Evolutionary conservation across 2,113 vertebrate species (phyloP).

Genomic region (Notothenia rossii): DNA sequence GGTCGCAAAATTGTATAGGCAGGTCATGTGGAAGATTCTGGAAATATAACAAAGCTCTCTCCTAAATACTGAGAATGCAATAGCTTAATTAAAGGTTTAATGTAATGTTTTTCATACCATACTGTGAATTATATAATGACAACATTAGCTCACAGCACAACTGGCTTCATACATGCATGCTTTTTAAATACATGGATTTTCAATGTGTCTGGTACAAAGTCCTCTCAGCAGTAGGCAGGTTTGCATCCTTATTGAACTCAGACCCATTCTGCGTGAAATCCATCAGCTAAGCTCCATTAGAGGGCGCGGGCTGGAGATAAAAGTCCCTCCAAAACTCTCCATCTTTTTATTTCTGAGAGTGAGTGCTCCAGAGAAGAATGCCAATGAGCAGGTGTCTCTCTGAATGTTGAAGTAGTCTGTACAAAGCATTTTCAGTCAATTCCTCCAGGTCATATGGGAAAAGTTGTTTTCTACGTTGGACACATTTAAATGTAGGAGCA

Average conservation of each 20-base stretch:
- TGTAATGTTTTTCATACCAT: neutral
- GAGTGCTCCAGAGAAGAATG: constrained; percentile 37
- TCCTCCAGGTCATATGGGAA: neutral
- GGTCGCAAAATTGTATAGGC: neutral
- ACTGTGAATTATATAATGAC: neutral
- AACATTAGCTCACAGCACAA: neutral
- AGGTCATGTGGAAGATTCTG: neutral
- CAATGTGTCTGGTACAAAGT: constrained; percentile 12
- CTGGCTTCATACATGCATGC: neutral
- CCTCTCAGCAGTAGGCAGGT: constrained; percentile 22
- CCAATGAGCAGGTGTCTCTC: constrained; percentile 25
- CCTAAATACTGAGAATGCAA: neutral
- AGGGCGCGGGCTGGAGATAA: constrained; percentile 13
- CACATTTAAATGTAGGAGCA: neutral
- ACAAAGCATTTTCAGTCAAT: constrained; percentile 15
- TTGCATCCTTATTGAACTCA: constrained; percentile 23
- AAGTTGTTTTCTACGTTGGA: neutral
- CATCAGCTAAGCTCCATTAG: constrained; percentile 45
- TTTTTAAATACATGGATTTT: constrained; percentile 31
- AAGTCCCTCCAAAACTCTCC: constrained; percentile 19
- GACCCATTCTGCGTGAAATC: constrained; percentile 41
- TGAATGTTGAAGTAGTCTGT: constrained; percentile 1
- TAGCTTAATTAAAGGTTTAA: neutral
- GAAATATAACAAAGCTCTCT: neutral
- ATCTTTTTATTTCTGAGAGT: constrained; percentile 18